phyloP scores from a whole-genome alignment of 1,140 invertebrate species.

The Drosophila kohkoa region DNA sequence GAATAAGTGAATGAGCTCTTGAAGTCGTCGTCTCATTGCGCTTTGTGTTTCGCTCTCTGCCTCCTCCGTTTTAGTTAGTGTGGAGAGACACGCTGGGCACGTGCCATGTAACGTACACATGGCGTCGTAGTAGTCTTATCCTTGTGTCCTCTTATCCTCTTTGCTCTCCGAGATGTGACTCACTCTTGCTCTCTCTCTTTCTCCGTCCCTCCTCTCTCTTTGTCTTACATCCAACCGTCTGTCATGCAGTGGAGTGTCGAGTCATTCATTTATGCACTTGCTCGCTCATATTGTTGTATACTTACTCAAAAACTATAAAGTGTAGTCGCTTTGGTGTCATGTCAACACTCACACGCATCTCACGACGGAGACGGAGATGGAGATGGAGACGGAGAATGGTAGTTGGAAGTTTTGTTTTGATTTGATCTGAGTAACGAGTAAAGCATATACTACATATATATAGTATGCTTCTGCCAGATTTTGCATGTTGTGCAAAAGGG shows the following conservation, averaged over 20 bases:
- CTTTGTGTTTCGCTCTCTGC: constrained; percentile 19
- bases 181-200: not conserved
- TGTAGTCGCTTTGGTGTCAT: constrained; percentile 62
- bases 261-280: constrained; percentile 72
- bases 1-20: constrained; percentile 15
- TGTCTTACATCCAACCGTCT: constrained; percentile 1
- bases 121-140: not conserved
- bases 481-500: constrained; percentile 29
- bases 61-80: not conserved
- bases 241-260: constrained; percentile 42
- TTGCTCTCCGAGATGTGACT: not conserved
- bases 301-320: constrained; percentile 66
- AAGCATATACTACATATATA: too few species aligned
- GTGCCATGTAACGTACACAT: constrained; percentile 43
- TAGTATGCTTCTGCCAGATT: constrained; percentile 11
- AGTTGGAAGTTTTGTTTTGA: constrained; percentile 55
- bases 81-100: constrained; percentile 36
- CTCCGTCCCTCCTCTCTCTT: too few species aligned
- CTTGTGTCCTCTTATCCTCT: not conserved
- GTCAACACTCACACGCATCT: constrained; percentile 43
- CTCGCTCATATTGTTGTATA: constrained; percentile 58
- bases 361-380: not conserved
- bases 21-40: constrained; percentile 25
- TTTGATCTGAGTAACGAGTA: constrained; percentile 47
- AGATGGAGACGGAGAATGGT: not conserved